phyloP scores from a whole-genome alignment of 2,888 invertebrate species.

The Lasioglossum morio region DNA sequence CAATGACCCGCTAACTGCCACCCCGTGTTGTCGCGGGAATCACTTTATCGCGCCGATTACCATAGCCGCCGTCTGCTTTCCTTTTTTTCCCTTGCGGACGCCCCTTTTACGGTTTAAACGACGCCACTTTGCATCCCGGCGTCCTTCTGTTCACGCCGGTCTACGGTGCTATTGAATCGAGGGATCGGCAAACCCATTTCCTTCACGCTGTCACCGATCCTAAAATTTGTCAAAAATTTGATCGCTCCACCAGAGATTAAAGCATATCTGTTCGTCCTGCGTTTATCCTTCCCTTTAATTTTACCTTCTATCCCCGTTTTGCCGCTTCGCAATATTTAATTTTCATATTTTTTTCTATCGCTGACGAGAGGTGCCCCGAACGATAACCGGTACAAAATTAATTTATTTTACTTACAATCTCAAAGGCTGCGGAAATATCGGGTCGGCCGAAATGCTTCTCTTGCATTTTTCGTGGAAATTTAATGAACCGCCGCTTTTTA shows the following conservation, averaged over 20 bases:
- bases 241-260: not conserved
- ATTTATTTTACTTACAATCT: not conserved
- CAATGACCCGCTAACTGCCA: constrained; percentile 52
- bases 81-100: constrained; percentile 28
- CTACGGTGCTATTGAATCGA: constrained; percentile 23
- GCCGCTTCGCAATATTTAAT: not conserved
- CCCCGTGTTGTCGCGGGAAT: constrained; percentile 42
- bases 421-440: not conserved
- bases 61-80: constrained; percentile 36
- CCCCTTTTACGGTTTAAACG: constrained; percentile 44
- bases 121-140: constrained; percentile 41
- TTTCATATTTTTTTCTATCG: not conserved
- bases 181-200: not conserved
- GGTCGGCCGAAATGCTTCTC: not conserved
- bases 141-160: constrained; percentile 6
- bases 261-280: not conserved
- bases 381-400: not conserved
- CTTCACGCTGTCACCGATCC: not conserved
- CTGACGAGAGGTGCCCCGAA: not conserved
- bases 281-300: not conserved
- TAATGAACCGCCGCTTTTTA: not conserved
- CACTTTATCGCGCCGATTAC: constrained; percentile 60
- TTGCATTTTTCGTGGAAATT: not conserved
- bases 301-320: not conserved
- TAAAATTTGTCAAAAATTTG: constrained; percentile 6